A percentile compares a stretch with the other conserved stretches of the same genome.
Evolutionary conservation across 2,888 invertebrate species (phyloP).

Genomic region (Nebria brevicollis): DNA sequence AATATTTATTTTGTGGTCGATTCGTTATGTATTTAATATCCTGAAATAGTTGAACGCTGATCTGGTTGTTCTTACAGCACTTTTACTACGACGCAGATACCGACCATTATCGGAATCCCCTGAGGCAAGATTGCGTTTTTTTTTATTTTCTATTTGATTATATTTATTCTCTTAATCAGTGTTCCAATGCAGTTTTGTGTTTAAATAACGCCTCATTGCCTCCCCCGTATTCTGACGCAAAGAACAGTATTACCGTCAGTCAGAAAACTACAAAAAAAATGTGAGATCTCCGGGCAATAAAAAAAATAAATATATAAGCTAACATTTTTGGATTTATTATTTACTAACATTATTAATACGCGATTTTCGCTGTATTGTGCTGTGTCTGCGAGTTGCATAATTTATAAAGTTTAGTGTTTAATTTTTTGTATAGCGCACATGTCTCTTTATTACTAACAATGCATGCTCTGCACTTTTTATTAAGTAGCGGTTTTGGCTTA

Average conservation of each 20-base stretch:
- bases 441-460: constrained; percentile 45
- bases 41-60: constrained; percentile 56
- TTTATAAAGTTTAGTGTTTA: constrained; percentile 1
- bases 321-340: not conserved
- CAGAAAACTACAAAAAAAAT: not conserved
- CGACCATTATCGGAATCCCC: constrained; percentile 78
- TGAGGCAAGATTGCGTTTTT: constrained; percentile 72
- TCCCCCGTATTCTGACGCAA: not conserved
- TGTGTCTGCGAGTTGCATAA: not conserved
- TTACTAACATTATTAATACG: not conserved
- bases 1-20: not conserved
- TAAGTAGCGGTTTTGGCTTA: constrained; percentile 30
- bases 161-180: constrained; percentile 3
- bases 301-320: not conserved
- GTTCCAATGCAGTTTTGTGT: not conserved
- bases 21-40: not conserved
- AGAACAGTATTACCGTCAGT: not conserved
- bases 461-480: constrained; percentile 20
- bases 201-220: not conserved
- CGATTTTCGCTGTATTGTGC: not conserved
- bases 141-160: constrained; percentile 54
- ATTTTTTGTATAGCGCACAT: constrained; percentile 26
- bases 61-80: constrained; percentile 79
- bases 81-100: constrained; percentile 76
- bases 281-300: not conserved